Evolutionary conservation across 2,888 invertebrate genomes (phyloP).

Genomic region (Myopa testacea): DNA sequence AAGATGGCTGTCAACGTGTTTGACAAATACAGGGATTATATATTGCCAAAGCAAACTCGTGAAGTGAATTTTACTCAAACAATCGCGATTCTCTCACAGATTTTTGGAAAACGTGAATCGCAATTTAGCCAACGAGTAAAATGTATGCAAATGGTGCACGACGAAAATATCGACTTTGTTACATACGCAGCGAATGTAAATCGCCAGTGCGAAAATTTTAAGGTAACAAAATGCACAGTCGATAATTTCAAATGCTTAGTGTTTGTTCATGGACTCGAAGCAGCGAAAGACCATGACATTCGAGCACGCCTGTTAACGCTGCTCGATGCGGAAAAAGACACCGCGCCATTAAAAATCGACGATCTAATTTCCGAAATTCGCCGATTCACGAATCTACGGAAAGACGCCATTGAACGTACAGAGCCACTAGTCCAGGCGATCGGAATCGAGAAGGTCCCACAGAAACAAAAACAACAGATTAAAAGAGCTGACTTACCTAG

Average conservation of each 20-base stretch:
- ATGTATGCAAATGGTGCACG: slow-evolving; percentile 22
- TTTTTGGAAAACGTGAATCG: slow-evolving; percentile 38
- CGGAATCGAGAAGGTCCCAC: not conserved
- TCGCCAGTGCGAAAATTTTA: slow-evolving; percentile 36
- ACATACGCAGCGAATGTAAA: slow-evolving; percentile 38
- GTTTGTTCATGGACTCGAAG: slow-evolving; percentile 29
- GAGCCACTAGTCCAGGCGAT: not conserved
- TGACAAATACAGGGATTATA: slow-evolving; percentile 35
- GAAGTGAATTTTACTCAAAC: slow-evolving; percentile 35
- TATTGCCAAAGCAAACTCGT: slow-evolving; percentile 36
- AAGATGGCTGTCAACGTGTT: slow-evolving; percentile 26
- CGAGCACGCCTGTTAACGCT: slow-evolving; percentile 23
- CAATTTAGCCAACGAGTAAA: slow-evolving; percentile 35
- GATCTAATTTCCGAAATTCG: slow-evolving; percentile 4
- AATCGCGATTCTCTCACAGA: slow-evolving; percentile 28
- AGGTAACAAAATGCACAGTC: slow-evolving; percentile 29
- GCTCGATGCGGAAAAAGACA: slow-evolving; percentile 20
- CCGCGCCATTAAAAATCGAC: slow-evolving; percentile 28
- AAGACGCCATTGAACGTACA: not conserved
- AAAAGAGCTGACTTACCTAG: not conserved
- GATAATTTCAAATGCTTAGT: slow-evolving; percentile 39
- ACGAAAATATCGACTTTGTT: slow-evolving; percentile 14
- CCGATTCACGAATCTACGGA: not conserved
- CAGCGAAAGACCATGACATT: slow-evolving; percentile 27
- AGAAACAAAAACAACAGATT: not conserved